A percentile compares a stretch with the other conserved stretches of the same genome.
These are phyloP conservation scores for Pseudococcus viburni DNA, from an alignment of 2,888 invertebrate species.

Conservation along the genomic window DNA sequence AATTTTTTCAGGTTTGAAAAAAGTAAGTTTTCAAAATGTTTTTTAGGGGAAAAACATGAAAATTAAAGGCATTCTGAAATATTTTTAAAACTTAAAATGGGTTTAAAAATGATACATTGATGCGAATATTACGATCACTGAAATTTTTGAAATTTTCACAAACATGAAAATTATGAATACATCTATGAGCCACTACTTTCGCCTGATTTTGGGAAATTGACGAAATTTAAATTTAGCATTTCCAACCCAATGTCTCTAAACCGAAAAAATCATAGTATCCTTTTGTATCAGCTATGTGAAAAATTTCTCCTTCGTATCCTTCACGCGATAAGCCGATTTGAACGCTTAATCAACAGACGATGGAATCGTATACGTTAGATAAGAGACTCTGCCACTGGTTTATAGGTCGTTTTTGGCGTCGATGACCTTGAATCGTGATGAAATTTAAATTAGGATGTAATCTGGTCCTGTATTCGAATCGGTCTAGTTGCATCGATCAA, in stretches of 20 bases:
- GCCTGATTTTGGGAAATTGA: no score
- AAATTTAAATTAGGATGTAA: conserved; percentile 12
- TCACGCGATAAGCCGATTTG: conserved; percentile 23
- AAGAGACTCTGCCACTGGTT: neutral
- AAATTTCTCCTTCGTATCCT: neutral
- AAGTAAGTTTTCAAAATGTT: no score
- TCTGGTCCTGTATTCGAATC: neutral
- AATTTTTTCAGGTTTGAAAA: no score
- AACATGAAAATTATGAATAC: no score
- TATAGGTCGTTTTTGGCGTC: conserved; percentile 24
- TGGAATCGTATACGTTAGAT: neutral
- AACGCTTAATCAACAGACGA: conserved; percentile 3
- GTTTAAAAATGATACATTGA: no score
- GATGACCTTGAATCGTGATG: conserved; percentile 22
- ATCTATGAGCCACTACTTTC: no score
- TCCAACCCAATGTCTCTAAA: neutral
- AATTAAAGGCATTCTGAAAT: no score
- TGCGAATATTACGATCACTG: no score
- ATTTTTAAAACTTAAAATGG: no score
- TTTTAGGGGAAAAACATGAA: no score
- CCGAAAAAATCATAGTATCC: neutral
- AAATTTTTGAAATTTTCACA: no score
- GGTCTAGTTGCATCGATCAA: neutral
- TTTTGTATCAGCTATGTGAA: neutral
- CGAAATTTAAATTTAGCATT: neutral